phyloP scores from a whole-genome alignment of 2,113 vertebrate genomes.

The Empidonax traillii region DNA sequence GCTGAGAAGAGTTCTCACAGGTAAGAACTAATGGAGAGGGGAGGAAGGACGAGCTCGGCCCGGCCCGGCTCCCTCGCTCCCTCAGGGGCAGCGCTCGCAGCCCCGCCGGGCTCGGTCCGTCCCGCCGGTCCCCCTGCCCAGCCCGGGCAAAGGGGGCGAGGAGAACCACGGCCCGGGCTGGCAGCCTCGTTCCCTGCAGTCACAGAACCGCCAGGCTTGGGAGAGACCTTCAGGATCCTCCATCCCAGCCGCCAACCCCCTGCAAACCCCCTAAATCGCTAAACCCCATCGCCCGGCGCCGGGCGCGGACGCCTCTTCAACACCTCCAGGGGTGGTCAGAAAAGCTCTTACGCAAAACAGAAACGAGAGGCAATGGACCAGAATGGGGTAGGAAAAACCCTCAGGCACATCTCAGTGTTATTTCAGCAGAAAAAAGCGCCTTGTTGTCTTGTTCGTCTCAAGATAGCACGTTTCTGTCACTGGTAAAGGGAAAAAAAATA shows the following conservation, averaged over 20 bases:
- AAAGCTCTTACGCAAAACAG: neutral
- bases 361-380: neutral
- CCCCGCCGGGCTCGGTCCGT: no score
- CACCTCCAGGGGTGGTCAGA: neutral
- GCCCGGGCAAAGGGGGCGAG: neutral
- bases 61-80: no score
- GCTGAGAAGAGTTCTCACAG: neutral
- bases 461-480: neutral
- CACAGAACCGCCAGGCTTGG: neutral
- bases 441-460: neutral
- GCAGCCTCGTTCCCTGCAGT: fast-evolving
- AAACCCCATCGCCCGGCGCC: neutral
- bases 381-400: neutral
- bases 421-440: neutral
- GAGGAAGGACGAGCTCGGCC: no score
- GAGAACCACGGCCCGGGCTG: neutral
- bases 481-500: neutral
- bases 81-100: no score
- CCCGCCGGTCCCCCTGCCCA: neutral
- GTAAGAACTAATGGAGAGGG: neutral
- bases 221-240: no score
- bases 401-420: neutral
- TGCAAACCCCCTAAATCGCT: neutral
- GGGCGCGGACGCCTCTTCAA: no score
- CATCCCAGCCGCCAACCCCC: neutral